Percentiles rank a stretch among this genome's conserved stretches.
Conservation (phyloP, 2,113 vertebrate species). For the Phylloscopus trochiloides region DNA sequence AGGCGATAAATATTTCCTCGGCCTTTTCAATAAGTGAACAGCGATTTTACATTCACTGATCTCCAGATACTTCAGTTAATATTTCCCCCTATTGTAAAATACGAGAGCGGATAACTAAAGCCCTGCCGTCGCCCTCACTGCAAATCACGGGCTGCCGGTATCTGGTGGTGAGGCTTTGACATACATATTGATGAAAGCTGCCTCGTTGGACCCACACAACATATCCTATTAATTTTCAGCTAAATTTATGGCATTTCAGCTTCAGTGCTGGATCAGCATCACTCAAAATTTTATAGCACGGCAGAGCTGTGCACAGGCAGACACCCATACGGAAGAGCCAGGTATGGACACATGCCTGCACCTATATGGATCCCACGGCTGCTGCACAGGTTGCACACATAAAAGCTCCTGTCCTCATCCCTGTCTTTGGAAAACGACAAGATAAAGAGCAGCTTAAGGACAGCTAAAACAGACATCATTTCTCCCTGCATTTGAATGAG, state of each 20-base stretch:
- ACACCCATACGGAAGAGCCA: not conserved
- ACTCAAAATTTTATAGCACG: conserved; percentile 47
- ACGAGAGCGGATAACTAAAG: conserved; percentile 38
- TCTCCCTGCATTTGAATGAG: not conserved
- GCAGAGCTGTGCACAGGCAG: not conserved
- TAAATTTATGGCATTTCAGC: conserved; percentile 59
- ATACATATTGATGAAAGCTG: conserved; percentile 65
- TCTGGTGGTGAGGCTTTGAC: conserved; percentile 51
- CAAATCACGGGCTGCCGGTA: conserved; percentile 55
- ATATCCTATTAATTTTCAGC: conserved; percentile 67
- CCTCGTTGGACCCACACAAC: conserved; percentile 47
- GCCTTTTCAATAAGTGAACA: conserved; percentile 56
- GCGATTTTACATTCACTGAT: conserved; percentile 43
- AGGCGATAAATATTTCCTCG: conserved; percentile 40
- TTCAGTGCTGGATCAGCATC: conserved; percentile 32
- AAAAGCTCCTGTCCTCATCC: not conserved
- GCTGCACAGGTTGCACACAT: not conserved
- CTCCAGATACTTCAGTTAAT: conserved; percentile 57
- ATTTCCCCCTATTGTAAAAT: conserved; percentile 63
- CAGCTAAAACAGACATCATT: conserved; percentile 3
- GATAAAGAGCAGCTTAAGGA: not conserved
- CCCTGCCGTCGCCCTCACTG: conserved; percentile 25
- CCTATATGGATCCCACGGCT: not conserved
- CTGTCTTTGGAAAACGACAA: not conserved
- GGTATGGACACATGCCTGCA: not conserved